Percentiles rank a stretch among this genome's conserved stretches.
phyloP scores from a whole-genome alignment of 2,888 invertebrate genomes.

The Ferrisia virgata region DNA sequence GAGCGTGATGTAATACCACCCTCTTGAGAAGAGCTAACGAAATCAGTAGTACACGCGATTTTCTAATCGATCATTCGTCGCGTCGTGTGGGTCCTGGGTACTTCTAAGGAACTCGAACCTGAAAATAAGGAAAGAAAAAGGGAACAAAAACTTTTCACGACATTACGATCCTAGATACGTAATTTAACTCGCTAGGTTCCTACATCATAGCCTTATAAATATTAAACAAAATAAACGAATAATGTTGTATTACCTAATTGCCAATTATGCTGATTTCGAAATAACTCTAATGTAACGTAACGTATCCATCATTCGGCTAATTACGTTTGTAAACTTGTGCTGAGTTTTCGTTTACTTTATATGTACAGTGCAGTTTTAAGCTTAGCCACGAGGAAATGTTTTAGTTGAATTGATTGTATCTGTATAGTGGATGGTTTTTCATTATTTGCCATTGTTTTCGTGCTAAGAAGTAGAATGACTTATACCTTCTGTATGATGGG shows the following conservation, averaged over 20 bases:
- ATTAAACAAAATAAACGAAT: slow-evolving; percentile 20
- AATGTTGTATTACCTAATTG: slow-evolving; percentile 6
- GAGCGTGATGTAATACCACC: background rate
- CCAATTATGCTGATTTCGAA: background rate
- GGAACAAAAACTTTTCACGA: background rate
- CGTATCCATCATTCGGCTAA: background rate
- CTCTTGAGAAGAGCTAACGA: background rate
- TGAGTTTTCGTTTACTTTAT: background rate
- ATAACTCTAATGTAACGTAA: no score
- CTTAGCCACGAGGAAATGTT: no score
- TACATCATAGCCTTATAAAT: background rate
- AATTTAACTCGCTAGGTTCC: no score
- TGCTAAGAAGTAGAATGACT: no score
- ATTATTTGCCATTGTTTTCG: no score
- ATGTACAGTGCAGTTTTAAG: background rate
- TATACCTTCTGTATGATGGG: no score
- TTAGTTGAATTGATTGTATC: background rate
- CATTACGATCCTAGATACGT: background rate
- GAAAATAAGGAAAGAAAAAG: background rate
- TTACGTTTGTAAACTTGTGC: background rate
- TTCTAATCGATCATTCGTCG: background rate
- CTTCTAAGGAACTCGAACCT: no score
- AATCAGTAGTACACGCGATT: background rate
- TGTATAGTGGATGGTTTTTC: no score
- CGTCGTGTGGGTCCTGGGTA: no score